phyloP scores from a whole-genome alignment of 2,113 vertebrate genomes.

The Falcunculus frontatus region DNA sequence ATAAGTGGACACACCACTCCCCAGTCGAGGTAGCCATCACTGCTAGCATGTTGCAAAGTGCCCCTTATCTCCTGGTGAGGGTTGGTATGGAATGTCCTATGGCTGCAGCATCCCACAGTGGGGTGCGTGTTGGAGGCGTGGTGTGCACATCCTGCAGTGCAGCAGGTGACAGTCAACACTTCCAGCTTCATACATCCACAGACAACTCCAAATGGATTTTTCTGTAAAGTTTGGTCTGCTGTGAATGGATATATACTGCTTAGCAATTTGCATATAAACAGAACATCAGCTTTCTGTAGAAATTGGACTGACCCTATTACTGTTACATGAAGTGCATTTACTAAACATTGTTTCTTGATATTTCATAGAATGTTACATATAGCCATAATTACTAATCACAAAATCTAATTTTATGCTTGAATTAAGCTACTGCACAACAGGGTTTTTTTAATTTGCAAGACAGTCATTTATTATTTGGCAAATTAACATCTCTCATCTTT shows the following conservation, averaged over 20 bases:
- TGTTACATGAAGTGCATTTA: neutral
- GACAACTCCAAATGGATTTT: neutral
- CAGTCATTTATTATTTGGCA: neutral
- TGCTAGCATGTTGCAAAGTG: fast-evolving
- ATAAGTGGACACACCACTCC: fast-evolving
- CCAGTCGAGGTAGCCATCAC: fast-evolving
- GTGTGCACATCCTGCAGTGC: no score
- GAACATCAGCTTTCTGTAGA: neutral
- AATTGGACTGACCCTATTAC: neutral
- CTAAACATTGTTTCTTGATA: neutral
- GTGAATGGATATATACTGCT: neutral
- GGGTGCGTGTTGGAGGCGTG: fast-evolving
- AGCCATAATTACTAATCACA: neutral
- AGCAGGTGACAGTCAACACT: fast-evolving
- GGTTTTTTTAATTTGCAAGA: neutral
- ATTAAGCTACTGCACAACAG: neutral
- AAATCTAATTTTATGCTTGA: slow-evolving; percentile 48
- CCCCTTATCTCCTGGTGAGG: neutral
- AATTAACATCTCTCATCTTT: neutral
- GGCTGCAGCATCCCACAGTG: fast-evolving
- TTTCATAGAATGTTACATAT: neutral
- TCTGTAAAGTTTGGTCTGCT: neutral
- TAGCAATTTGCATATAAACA: neutral
- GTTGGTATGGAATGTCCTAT: fast-evolving
- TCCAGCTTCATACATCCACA: neutral